Evolutionary conservation across 2,113 vertebrate genomes (phyloP).

Genomic region (Peromyscus leucopus): DNA sequence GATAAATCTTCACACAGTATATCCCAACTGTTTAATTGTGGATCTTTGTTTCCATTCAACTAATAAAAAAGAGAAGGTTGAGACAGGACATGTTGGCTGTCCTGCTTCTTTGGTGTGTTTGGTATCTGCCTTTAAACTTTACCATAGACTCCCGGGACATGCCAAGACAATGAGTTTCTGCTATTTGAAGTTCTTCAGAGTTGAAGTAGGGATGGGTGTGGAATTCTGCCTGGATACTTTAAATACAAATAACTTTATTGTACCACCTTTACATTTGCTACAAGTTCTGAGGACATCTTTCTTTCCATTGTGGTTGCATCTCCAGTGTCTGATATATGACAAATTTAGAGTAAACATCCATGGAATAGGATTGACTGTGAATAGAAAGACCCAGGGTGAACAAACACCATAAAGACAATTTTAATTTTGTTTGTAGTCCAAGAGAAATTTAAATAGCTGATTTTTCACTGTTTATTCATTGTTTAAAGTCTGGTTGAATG

Average conservation of each 20-base stretch:
- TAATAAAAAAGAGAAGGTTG: not conserved
- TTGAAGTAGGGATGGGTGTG: not conserved
- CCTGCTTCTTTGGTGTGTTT: not conserved
- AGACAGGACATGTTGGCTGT: fast-evolving
- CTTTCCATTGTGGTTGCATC: not conserved
- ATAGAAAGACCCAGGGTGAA: not conserved
- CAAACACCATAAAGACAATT: not conserved
- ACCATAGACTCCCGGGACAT: not conserved
- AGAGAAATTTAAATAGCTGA: not conserved
- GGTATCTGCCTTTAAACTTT: not conserved
- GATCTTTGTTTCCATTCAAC: not conserved
- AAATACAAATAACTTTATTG: not conserved
- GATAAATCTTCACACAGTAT: not conserved
- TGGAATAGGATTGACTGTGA: not conserved
- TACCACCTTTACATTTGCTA: not conserved
- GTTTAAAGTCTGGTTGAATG: not conserved
- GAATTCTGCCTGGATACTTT: not conserved
- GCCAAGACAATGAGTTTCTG: not conserved
- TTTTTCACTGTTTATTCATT: not conserved
- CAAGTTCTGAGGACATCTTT: too few relatives aligned
- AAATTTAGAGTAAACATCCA: not conserved
- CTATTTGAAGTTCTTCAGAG: not conserved
- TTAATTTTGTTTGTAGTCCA: not conserved
- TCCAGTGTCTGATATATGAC: not conserved
- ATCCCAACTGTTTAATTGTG: not conserved